Base-by-base conservation (phyloP, 2,888 invertebrate genomes). In the Hypomecis atomaria region DNA sequence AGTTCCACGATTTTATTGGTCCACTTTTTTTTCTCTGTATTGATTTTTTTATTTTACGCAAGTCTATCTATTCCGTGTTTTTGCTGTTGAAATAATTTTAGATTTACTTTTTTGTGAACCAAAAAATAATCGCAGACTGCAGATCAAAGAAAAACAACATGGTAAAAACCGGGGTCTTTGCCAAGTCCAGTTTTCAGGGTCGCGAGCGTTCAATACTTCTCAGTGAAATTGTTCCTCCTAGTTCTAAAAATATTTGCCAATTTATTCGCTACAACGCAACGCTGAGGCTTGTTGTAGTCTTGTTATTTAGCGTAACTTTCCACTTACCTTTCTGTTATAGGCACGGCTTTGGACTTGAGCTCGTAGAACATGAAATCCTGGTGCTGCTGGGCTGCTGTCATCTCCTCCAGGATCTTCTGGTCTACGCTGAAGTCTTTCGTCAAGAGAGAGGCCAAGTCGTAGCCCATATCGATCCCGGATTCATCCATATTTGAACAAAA, bases 351-450 rank as follows among this genome's bases (percentile, higher is more conserved):
- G 34, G 94, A 94, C 78, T 94, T 94, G 65, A 94, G 85, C 81
- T 94, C 94, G 85, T 94, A 94, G 80, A 94, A 94, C 94, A 94
- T 94, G 78, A 94, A 93, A 74, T 94, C 94, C 82, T 94, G 94
- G 38, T 90, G 88, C 70, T 89, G 89, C 77, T 93, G 90, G n/a
- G 93, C 89, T 34, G 93, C 84, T 49, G 93, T 90, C 86, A 94
- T 93, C 80, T 94, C 94, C 71, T 94, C 93, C 74, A 94, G 88
- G 71, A 90, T 90, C 84, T 87, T 92, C 78, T 90, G 90, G 77
- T 94, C 93, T 74, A 87, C 84, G 77, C 87, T 93, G 75, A 89
- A 91, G 83, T 93, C 93, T 78, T 93, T 94, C 71, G 92, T 88
- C 71, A 94, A 88, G 73, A 94, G 89, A 70, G 94, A 93, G 66